Conservation (phyloP, 2,113 vertebrate genomes). For the Pristiophorus japonicus region DNA sequence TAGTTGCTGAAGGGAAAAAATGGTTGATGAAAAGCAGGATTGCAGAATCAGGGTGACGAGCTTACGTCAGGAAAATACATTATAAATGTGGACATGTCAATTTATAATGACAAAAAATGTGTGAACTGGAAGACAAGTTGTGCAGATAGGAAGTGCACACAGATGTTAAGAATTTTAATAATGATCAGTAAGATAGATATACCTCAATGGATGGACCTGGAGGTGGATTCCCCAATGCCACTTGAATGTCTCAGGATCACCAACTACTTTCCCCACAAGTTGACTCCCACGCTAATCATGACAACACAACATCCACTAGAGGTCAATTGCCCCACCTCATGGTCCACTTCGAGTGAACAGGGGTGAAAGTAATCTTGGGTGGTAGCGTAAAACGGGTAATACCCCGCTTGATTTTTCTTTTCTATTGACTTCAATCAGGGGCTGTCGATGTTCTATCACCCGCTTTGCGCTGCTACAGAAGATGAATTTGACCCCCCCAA, state of each 20-base stretch:
- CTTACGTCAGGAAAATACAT: neutral
- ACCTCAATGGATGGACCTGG: neutral
- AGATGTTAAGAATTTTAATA: neutral
- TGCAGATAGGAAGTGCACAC: neutral
- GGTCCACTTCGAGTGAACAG: neutral
- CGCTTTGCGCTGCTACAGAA: neutral
- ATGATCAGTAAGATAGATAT: conserved; percentile 5
- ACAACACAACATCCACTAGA: neutral
- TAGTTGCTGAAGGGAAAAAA: neutral
- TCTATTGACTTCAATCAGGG: neutral
- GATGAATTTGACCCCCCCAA: neutral
- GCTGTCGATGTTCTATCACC: too few species aligned
- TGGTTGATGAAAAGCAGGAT: neutral
- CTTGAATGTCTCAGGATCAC: neutral
- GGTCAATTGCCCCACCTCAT: neutral
- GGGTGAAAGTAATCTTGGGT: neutral
- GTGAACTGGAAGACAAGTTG: neutral
- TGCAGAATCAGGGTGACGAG: neutral
- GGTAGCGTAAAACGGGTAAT: neutral
- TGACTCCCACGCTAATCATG: neutral
- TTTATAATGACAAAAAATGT: neutral
- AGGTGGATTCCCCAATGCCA: neutral
- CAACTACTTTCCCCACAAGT: neutral
- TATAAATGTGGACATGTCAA: neutral
- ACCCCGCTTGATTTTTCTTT: neutral